Evolutionary conservation across 2,797 vertebrate genomes (phyloP).

Genomic region (Crax fasciolata): DNA sequence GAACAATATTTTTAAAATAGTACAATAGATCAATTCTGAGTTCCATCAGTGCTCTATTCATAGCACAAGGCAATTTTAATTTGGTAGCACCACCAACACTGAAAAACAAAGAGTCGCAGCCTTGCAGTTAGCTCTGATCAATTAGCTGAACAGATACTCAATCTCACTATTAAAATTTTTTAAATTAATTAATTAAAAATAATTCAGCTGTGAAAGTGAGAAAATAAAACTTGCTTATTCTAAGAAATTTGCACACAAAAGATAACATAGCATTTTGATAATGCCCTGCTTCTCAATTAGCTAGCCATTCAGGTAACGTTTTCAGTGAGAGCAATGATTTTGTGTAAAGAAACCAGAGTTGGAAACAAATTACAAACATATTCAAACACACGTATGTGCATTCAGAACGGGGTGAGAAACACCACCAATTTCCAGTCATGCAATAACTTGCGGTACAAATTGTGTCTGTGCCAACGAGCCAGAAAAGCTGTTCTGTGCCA

Average conservation of each 20-base stretch:
- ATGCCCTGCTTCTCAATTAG: neutral
- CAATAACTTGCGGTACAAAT: neutral
- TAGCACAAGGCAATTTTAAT: neutral
- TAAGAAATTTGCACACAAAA: slow-evolving; percentile 44
- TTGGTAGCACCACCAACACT: neutral
- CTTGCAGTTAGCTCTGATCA: neutral
- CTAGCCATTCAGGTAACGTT: neutral
- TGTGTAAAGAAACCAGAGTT: neutral
- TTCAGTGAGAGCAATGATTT: neutral
- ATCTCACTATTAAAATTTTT: neutral
- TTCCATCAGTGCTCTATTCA: neutral
- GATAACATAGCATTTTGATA: neutral
- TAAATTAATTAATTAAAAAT: neutral
- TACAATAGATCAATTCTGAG: neutral
- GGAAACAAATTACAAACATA: neutral
- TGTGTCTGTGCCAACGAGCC: neutral
- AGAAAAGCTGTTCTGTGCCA: neutral
- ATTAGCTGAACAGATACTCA: neutral
- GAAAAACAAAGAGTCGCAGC: neutral
- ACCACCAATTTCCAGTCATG: neutral
- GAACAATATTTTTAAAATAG: neutral
- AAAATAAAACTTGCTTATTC: slow-evolving; percentile 5
- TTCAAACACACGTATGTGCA: neutral
- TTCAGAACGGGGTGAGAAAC: neutral
- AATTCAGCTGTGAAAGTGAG: neutral